Evolutionary conservation across 2,888 invertebrate species (phyloP).

Genomic region (Liodrosophila aerea): DNA sequence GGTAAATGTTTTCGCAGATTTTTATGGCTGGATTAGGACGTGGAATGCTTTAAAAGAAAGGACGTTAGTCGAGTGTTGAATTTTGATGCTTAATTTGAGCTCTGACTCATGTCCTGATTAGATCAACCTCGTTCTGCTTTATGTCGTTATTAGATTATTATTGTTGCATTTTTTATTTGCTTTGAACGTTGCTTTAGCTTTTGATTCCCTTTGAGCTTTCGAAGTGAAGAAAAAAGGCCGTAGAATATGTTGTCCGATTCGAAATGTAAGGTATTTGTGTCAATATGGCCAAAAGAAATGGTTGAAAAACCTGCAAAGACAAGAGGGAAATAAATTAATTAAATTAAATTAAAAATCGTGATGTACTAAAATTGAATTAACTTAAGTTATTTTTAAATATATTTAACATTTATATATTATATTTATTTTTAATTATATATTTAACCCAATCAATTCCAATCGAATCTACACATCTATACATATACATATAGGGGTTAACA

Average conservation of each 20-base stretch:
- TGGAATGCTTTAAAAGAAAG: slow-evolving; percentile 50
- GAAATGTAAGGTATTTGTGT: slow-evolving; percentile 39
- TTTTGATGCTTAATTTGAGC: slow-evolving; percentile 31
- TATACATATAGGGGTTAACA: no score
- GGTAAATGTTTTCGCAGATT: slow-evolving; percentile 6
- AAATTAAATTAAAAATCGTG: no score
- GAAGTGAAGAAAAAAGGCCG: slow-evolving; percentile 14
- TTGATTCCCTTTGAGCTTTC: no score
- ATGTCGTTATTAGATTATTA: slow-evolving; percentile 10
- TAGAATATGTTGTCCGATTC: slow-evolving; percentile 26
- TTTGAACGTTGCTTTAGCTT: no score
- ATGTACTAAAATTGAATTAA: no score
- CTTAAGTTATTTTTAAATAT: no score
- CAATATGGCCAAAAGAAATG: slow-evolving; percentile 61
- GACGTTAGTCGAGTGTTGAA: slow-evolving; percentile 14
- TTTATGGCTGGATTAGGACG: slow-evolving; percentile 6
- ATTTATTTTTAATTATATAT: no score
- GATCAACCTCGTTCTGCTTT: no score
- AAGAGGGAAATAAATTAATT: no score
- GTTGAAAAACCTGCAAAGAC: slow-evolving; percentile 55
- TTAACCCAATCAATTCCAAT: no score
- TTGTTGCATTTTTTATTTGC: slow-evolving; percentile 25
- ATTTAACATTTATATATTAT: no score
- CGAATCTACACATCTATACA: no score
- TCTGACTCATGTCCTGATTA: slow-evolving; percentile 43